Base-by-base conservation (phyloP, 2,888 invertebrate species). In the Arge pagana region DNA sequence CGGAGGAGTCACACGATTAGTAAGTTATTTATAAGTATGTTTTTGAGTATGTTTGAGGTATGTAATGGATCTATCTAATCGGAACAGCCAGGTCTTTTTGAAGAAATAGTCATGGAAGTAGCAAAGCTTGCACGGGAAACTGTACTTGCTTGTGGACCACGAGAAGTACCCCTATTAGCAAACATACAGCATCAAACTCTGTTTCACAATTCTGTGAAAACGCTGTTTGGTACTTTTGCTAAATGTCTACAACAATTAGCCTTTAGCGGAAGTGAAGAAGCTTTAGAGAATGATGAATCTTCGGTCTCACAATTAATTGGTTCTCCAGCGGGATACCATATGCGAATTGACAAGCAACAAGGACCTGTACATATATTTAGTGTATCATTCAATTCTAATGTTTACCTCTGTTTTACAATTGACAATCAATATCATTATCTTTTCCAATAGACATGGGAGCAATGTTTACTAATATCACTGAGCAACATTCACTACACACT, bases 401-500 rank as follows among this genome's bases (percentile, higher is more conserved):
- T 31, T 37, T 48, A 51, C n/a, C n/a, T 54, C 37, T 40, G 28
- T 42, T 21, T 37, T 39, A 42, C 26, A n/a, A 1, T 48, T 21
- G 41, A 33, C 26, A 15, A n/a, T 21, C 49, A 48, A 24, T 43
- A 24, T 19, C 8, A 21, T 36, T 19, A 7, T 31, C 33, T 31
- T 50, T 36, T 51, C 24, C 40, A 55, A 54, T 56, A 83, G 68
- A 82, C 84, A 42, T 89, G 89, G 88, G 91, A 91, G 72, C 88
- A 89, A 65, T 83, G 90, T 51, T 81, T 96, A 60, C 80, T 96
- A 35, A 88, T 94, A 54, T 90, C 93, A 45, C 81, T 93, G 55
- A 92, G 94, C 62, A 96, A 96, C 77, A 93, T 93, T 71, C 87
- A 87, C 55, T 93, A 91, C 74, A 91, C 93, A 4, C 82, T 87